Base-by-base conservation (phyloP, 2,888 invertebrate species). In the Phania funesta region DNA sequence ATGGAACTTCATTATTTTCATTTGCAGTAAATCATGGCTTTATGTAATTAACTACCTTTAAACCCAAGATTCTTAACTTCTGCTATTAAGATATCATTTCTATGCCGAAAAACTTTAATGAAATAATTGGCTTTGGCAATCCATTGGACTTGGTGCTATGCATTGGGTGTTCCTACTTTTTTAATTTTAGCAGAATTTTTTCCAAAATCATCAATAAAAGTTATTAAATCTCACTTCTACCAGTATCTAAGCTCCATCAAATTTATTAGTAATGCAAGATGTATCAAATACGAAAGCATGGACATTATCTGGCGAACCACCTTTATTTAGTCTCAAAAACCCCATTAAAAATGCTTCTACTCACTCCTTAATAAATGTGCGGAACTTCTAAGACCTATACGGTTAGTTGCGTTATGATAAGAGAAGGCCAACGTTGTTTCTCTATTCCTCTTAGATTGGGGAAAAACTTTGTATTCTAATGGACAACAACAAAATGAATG, bases 391-490 rank as follows among this genome's bases (percentile, higher is more conserved):
- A 8, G 22, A 48, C 22, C 48, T 48, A 13, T 22, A 22, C 48
- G 22, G 22, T 22, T 18, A 18, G 9, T 18, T 50, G 13, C 29
- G 64, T 64, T 29, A 48, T 64, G 11, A 32, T 26, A 64, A 32
- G 46, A 48, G 48, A 13, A 18, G 29, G 46, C 32, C 46, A 46
- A 13, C 64, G 32, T 60, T 46, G 46, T 64, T 46, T 48, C 48
- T 64, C 41, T 8, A 64, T 41, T 54, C 41, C 54, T 38, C 44
- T 54, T 20, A 52, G n/a, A 52, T 52, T 52, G 38, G 20, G 26
- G 52, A 52, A 52, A 52, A 52, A 24, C 52, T 67, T 68, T 26
- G 44, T 68, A 68, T 54, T 41, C 67, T 54, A 68, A 44, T 54
- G 38, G 35, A 54, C 44, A 41, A 54, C 20, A 54, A 9, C 20